A percentile compares a stretch with the other conserved stretches of the same genome.
These are phyloP conservation scores for Scomber japonicus DNA, from an alignment of 2,113 vertebrate species.

Conservation along the genomic window DNA sequence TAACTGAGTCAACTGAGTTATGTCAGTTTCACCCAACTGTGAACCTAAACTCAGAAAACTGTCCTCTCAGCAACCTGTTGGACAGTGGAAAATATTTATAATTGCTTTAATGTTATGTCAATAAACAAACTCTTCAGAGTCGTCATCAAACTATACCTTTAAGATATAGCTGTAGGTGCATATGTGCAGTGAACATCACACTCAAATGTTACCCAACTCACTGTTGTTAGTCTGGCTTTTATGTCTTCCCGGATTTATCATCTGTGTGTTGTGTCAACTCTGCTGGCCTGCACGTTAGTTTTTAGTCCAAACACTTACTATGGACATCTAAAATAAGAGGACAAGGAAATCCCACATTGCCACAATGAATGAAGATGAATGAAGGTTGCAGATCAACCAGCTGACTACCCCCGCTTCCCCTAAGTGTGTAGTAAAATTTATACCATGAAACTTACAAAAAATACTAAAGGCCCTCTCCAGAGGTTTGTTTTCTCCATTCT, in stretches of 20 bases:
- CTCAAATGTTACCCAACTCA: slow-evolving; percentile 39
- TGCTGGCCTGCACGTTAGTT: slow-evolving; percentile 57
- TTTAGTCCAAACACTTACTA: slow-evolving; percentile 78
- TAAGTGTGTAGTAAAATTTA: too few species aligned
- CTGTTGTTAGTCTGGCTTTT: slow-evolving; percentile 55
- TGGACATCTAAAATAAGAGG: slow-evolving; percentile 70
- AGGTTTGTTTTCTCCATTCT: too few species aligned
- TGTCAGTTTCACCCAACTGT: slow-evolving; percentile 4
- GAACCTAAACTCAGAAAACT: neutral
- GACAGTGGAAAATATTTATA: neutral
- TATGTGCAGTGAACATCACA: slow-evolving; percentile 19
- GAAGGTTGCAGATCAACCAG: neutral
- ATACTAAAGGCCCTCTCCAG: too few species aligned
- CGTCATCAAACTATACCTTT: neutral
- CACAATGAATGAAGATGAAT: slow-evolving; percentile 23
- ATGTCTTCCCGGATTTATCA: slow-evolving; percentile 59
- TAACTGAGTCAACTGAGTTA: neutral
- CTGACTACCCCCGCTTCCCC: too few species aligned
- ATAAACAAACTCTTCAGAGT: neutral
- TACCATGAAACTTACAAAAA: too few species aligned
- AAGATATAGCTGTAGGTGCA: neutral
- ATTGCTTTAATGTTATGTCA: neutral
- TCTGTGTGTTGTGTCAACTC: slow-evolving; percentile 85
- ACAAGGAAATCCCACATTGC: slow-evolving; percentile 18
- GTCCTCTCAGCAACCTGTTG: neutral